Percentiles rank a stretch among this genome's conserved stretches.
Evolutionary conservation across 1,140 invertebrate species (phyloP).

Genomic region (Micrasema minimum): DNA sequence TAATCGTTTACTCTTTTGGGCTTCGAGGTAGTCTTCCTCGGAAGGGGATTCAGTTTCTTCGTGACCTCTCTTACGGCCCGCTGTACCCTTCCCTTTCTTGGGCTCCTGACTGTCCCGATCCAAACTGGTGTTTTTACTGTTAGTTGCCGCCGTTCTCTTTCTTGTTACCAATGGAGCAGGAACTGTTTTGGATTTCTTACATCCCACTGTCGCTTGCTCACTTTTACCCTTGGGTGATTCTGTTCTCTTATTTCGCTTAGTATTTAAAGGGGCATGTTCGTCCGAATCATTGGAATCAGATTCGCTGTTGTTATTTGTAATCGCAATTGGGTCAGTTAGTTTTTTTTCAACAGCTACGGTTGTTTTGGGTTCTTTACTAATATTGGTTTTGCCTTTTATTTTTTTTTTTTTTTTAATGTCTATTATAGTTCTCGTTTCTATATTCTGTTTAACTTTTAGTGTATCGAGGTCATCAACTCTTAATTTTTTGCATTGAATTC

Average conservation of each 20-base stretch:
- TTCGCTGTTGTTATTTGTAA: constrained; percentile 5
- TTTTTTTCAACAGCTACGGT: constrained; percentile 5
- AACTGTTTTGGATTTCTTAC: constrained; percentile 27
- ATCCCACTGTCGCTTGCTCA: neutral
- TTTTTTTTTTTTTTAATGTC: constrained; percentile 23
- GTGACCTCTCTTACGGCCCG: constrained; percentile 40
- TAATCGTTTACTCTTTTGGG: constrained; percentile 59
- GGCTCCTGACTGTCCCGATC: constrained; percentile 1
- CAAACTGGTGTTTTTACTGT: neutral
- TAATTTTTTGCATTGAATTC: constrained; percentile 34
- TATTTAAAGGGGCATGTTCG: constrained; percentile 26
- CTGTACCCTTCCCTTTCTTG: constrained; percentile 26
- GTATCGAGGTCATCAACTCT: constrained; percentile 30
- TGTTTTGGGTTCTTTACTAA: constrained; percentile 4
- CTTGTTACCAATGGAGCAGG: constrained; percentile 1
- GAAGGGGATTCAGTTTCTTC: constrained; percentile 63
- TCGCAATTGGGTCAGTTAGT: neutral
- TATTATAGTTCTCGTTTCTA: constrained; percentile 22
- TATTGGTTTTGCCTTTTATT: neutral
- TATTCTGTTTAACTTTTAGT: constrained; percentile 13
- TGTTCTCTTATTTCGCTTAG: constrained; percentile 33
- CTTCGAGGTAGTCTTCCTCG: constrained; percentile 63
- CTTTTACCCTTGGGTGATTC: constrained; percentile 36
- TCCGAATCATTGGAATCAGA: constrained; percentile 40
- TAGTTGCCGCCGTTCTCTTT: constrained; percentile 18